Conservation (phyloP, 2,888 invertebrate species). For the Eristalis tenax region DNA sequence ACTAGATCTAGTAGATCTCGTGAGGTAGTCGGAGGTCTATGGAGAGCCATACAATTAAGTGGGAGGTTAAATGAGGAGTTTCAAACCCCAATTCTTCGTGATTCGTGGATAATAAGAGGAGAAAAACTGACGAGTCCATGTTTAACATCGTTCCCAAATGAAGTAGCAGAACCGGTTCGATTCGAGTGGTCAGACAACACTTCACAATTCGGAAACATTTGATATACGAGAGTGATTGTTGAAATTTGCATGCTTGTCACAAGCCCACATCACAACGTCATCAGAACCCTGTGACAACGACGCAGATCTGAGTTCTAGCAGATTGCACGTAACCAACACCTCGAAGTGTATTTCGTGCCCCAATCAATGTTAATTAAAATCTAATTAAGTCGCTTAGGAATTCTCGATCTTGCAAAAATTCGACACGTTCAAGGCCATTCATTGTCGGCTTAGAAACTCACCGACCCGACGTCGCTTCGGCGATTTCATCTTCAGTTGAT, state of each 20-base stretch:
- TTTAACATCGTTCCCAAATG: too few species aligned
- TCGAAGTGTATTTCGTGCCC: not conserved
- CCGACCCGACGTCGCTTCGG: not conserved
- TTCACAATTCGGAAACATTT: not conserved
- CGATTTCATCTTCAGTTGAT: constrained; percentile 12
- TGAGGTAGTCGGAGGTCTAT: too few species aligned
- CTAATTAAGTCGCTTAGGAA: not conserved
- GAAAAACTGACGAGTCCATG: too few species aligned
- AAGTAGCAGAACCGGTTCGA: not conserved
- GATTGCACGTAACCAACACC: not conserved
- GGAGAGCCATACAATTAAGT: too few species aligned
- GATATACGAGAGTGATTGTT: not conserved
- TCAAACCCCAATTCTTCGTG: too few species aligned
- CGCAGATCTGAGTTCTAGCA: not conserved
- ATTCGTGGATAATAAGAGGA: too few species aligned
- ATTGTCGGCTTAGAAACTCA: not conserved
- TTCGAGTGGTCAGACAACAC: not conserved
- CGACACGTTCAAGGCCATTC: constrained; percentile 28
- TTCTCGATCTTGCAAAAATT: constrained; percentile 12
- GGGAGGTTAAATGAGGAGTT: too few species aligned
- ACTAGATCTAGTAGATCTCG: too few species aligned
- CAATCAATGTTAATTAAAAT: constrained; percentile 29
- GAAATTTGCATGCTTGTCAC: not conserved
- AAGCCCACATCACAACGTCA: too few species aligned
- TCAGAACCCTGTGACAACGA: not conserved